A percentile compares a stretch with the other conserved stretches of the same genome.
Evolutionary conservation across 64 coral and sea anemone genomes (phyloP).

Genomic region (Montipora cactus): DNA sequence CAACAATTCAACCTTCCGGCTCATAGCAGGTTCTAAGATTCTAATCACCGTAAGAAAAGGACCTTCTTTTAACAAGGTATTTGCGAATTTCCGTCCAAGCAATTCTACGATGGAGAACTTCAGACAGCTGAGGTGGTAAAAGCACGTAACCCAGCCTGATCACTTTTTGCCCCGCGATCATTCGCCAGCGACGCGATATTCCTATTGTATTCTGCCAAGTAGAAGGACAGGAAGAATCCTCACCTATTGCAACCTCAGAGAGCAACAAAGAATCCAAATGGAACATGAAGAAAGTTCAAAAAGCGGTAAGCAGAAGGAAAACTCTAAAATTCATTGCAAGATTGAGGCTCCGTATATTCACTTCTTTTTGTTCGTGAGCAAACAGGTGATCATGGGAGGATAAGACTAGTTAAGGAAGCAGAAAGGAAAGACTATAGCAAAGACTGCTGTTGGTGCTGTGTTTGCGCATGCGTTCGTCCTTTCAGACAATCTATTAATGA

Average conservation of each 20-base stretch:
- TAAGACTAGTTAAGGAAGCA: not conserved
- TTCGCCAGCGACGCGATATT: not conserved
- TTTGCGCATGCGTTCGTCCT: too few species aligned
- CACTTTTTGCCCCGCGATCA: constrained; percentile 72
- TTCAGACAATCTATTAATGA: too few species aligned
- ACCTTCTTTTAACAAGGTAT: constrained; percentile 45
- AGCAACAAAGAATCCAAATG: constrained; percentile 85
- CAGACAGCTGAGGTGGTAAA: constrained; percentile 53
- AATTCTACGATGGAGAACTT: constrained; percentile 70
- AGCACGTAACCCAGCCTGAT: constrained; percentile 44
- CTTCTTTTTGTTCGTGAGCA: not conserved
- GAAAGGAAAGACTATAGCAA: too few species aligned
- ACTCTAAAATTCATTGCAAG: not conserved
- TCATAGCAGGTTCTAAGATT: not conserved
- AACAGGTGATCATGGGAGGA: not conserved
- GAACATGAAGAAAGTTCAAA: constrained; percentile 77
- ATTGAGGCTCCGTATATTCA: not conserved
- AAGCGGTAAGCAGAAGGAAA: constrained; percentile 57
- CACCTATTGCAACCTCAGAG: constrained; percentile 61
- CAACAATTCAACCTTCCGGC: not conserved
- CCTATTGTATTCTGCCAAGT: constrained; percentile 82
- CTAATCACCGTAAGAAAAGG: not conserved
- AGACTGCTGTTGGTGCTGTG: too few species aligned
- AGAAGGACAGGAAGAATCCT: constrained; percentile 80
- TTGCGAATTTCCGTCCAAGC: constrained; percentile 77